Conservation (phyloP, 2,113 vertebrate species). For the Tapirus terrestris region DNA sequence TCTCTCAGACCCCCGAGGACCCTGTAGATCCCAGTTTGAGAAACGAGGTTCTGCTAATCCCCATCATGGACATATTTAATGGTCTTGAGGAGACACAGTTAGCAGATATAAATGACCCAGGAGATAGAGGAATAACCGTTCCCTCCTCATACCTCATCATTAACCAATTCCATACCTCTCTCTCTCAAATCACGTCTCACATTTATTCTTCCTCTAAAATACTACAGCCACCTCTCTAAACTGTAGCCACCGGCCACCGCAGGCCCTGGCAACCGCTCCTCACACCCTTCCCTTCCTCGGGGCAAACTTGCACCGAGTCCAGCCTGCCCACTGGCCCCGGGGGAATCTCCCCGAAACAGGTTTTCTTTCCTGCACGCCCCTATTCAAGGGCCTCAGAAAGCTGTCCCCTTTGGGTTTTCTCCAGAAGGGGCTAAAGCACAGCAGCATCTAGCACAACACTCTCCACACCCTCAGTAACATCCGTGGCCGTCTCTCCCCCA, state of each 20-base stretch:
- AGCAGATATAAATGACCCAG: background rate
- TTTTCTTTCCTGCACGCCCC: background rate
- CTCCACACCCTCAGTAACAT: background rate
- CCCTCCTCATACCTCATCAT: background rate
- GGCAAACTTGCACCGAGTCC: background rate
- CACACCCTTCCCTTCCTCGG: background rate
- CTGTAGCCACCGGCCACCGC: background rate
- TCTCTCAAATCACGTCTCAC: background rate
- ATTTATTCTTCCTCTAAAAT: background rate
- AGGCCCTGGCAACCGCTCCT: too few relatives aligned
- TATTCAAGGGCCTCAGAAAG: background rate
- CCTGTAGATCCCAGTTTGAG: background rate
- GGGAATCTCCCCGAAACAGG: background rate
- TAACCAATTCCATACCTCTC: background rate
- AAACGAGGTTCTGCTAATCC: background rate
- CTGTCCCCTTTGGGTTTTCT: background rate
- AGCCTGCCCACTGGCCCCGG: background rate
- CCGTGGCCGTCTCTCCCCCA: background rate
- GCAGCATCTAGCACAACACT: background rate
- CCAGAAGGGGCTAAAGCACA: background rate
- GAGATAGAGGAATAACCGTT: background rate
- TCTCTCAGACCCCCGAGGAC: background rate
- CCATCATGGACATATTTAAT: background rate
- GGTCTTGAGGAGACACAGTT: background rate
- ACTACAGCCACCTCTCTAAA: too few relatives aligned